Evolutionary conservation across 2,113 vertebrate genomes (phyloP).

Genomic region (Dicerorhinus sumatrensis): DNA sequence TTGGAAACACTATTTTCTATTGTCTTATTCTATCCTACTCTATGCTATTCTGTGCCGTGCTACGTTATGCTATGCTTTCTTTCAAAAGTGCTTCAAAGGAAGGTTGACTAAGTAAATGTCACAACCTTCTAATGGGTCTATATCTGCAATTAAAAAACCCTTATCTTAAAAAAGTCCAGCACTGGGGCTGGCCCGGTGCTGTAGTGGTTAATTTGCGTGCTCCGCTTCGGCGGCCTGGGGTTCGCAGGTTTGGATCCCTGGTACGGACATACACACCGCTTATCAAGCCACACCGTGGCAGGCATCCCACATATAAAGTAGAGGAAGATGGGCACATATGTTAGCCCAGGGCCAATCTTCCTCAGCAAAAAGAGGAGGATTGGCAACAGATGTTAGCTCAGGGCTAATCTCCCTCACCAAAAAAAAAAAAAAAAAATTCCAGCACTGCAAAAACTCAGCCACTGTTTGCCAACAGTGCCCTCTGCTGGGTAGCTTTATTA

Average conservation of each 20-base stretch:
- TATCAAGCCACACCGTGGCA: too few relatives aligned
- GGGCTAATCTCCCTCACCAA: too few relatives aligned
- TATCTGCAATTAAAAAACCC: background rate
- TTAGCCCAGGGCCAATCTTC: too few relatives aligned
- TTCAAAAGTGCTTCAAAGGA: background rate
- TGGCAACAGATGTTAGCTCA: too few relatives aligned
- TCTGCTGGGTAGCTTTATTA: constrained; percentile 23
- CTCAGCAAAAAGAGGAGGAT: too few relatives aligned
- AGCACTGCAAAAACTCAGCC: background rate
- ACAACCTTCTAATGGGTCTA: background rate
- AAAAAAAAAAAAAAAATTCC: background rate
- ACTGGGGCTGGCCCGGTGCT: too few relatives aligned
- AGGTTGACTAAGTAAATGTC: background rate
- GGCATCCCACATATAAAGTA: too few relatives aligned
- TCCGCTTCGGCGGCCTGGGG: too few relatives aligned
- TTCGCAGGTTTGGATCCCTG: too few relatives aligned
- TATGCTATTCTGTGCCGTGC: background rate
- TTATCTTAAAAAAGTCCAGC: background rate
- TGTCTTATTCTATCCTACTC: background rate
- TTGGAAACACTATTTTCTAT: background rate
- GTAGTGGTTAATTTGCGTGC: too few relatives aligned
- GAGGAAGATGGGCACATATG: too few relatives aligned
- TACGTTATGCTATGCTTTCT: background rate
- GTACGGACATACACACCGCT: too few relatives aligned
- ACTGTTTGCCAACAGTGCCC: background rate